These are phyloP conservation scores for Geotrypetes seraphini DNA, from an alignment of 2,797 vertebrate species.

Conservation along the genomic window DNA sequence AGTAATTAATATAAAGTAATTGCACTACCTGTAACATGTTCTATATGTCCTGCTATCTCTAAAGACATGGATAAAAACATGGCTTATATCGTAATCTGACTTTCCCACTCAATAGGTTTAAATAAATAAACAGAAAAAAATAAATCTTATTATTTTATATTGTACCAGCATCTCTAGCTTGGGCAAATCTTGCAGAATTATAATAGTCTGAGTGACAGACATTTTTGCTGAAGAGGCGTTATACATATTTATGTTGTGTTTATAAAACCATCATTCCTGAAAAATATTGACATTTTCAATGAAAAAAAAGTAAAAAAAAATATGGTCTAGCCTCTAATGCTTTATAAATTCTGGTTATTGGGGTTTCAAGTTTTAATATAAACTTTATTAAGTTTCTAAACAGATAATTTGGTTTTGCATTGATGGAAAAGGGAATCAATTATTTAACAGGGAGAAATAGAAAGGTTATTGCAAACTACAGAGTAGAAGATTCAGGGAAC, in stretches of 20 bases:
- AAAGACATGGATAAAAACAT: too few species aligned
- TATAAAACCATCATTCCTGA: slow-evolving; percentile 17
- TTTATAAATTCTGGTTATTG: slow-evolving; percentile 27
- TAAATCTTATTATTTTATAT: too few species aligned
- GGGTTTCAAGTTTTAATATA: slow-evolving; percentile 40
- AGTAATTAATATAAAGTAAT: too few species aligned
- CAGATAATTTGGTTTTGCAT: slow-evolving; percentile 41
- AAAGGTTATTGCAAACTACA: slow-evolving; percentile 19
- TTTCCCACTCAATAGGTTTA: too few species aligned
- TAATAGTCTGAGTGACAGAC: slow-evolving; percentile 44
- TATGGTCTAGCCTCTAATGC: slow-evolving; percentile 15
- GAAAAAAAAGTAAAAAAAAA: slow-evolving; percentile 12
- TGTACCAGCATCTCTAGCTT: too few species aligned
- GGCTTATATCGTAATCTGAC: too few species aligned
- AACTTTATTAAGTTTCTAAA: slow-evolving; percentile 46
- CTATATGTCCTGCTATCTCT: too few species aligned
- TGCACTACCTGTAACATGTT: too few species aligned
- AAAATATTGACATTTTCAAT: slow-evolving; percentile 46
- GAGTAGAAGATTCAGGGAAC: too few species aligned
- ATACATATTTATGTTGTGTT: slow-evolving; percentile 36
- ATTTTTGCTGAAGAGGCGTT: not conserved
- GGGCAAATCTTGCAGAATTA: slow-evolving; percentile 28
- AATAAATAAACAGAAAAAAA: too few species aligned
- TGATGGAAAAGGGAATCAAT: slow-evolving; percentile 45
- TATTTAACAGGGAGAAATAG: slow-evolving; percentile 29